Base-by-base conservation (phyloP, 2,888 invertebrate genomes). In the Hypolimnas misippus region DNA sequence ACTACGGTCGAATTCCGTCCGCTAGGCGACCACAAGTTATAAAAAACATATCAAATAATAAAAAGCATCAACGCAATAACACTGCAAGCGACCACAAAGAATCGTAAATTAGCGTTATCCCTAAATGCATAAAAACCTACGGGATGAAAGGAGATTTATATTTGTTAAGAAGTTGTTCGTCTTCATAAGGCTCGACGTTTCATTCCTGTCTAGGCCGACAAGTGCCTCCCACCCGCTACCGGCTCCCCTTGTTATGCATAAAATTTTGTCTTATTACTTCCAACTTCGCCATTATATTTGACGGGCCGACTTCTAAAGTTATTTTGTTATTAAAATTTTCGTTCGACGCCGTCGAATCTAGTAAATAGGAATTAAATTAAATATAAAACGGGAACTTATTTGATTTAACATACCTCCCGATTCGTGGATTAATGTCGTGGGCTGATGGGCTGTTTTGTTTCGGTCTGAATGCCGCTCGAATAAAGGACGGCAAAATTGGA, bases 271-370 rank as follows among this genome's bases (percentile, higher is more conserved):
- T 90, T 91, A 91, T 91, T 90, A 90, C 89, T 89, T 87, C 84
- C 83, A 89, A 91, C 89, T 91, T 90, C 80, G 88, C 88, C 86
- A 89, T 91, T 91, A 91, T 89, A 89, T 89, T 87, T 88, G 89
- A 89, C 89, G 87, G 87, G 86, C 80, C 81, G 77, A 90, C 89
- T 89, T 89, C 79, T 82, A 80, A 90, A 91, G 90, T 91, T 91
- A 89, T 90, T 90, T 87, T 89, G 91, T 90, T 91, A 91, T 91
- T 91, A 89, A 91, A 89, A 91, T 90, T 89, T 89, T 88, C 87
- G 89, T 84, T 80, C 78, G 76, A 42, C 78, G 76, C 58, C 40
- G 21, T 21, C 51, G 63, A 35, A 54, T 57, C 46, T 63, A 60
- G 63, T 50, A 88, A 84, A 84, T 25, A 5, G 25, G 78, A n/a